Conservation (phyloP, 2,113 vertebrate species). For the Orycteropus afer region DNA sequence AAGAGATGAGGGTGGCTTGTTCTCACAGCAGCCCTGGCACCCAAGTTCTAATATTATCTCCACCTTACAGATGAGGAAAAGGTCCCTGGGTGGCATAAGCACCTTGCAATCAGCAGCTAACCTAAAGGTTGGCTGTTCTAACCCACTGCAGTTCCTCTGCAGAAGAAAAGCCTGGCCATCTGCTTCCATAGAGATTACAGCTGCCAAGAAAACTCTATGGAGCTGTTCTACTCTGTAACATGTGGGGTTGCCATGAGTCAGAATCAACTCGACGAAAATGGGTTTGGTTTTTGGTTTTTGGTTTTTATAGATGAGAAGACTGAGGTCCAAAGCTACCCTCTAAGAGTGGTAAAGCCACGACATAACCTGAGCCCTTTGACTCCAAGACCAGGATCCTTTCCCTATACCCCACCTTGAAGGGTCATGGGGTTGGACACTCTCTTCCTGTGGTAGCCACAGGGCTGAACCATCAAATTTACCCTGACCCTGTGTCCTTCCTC, state of each 20-base stretch:
- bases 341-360: background rate
- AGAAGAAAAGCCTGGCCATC: background rate
- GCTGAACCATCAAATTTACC: background rate
- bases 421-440: background rate
- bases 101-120: background rate
- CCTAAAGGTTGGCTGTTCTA: background rate
- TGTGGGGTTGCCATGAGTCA: background rate
- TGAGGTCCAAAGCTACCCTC: background rate
- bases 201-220: background rate
- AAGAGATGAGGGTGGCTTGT: accelerated
- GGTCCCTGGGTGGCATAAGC: background rate
- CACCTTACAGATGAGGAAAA: background rate
- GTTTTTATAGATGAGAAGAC: background rate
- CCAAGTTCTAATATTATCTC: too few species aligned
- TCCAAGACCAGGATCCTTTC: background rate
- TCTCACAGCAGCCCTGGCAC: background rate
- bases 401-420: background rate
- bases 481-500: background rate
- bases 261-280: background rate
- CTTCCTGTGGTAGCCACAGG: accelerated
- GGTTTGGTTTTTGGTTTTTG: background rate
- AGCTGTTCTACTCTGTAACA: background rate
- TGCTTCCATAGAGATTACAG: background rate
- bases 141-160: background rate
- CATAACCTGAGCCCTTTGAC: background rate